Evolutionary conservation across 2,113 vertebrate species (phyloP), one percentile per base, ranked within the genome.

Genomic region (Mustelus asterias): DNA sequence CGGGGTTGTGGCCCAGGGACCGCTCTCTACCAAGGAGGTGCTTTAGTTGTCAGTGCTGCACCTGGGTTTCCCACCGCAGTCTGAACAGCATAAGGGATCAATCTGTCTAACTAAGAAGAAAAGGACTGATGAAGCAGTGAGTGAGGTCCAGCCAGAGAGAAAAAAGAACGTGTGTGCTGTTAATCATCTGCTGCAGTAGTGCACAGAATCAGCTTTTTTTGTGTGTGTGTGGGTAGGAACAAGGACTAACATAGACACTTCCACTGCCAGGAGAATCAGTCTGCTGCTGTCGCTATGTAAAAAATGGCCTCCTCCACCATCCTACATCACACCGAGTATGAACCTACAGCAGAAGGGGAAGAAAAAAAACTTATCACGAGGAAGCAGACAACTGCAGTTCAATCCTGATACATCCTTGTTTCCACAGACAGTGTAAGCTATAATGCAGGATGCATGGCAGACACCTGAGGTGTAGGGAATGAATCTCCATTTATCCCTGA

Each of bases 1-100:
- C 13, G 69, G 26, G 41, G 41, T 24, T 48, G 44, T 41, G 89
- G 60, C 99, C 98, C 97, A 97, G 97, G 98, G 98, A 98, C 98
- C 98, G 98, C 98, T 98, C 98, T 98, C 98, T 99, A 98, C 98
- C 98, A 98, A 98, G 99, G 98, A 99, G 99, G 99, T 98, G 99
- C 67, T 99, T 99, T 99, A 98, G 98, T 98, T 98, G 98, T 99
- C 98, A 98, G 98, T 97, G 98, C 98, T 98, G 98, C 99, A 99
- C 98, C 98, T 99, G 99, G 98, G 97, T 97, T 98, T 98, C 98
- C 98, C 98, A 97, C 97, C 96, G 97, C 97, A 97, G 58, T 65
- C 72, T 41, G 85, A 86, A 60, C 95, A 97, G 98, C 98, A 97
- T 98, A 96, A 96, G 99, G 98, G 98, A 99, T 98, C 98, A 98